Conservation (phyloP, 2,113 vertebrate genomes). For the Sus scrofa region T2T-Sscrofa CM000814.6:109670001-109670500, state of each 20-base stretch:
- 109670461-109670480: not conserved
- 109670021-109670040: not conserved
- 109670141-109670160: not conserved
- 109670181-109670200: not conserved
- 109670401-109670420: not conserved
- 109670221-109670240: not conserved
- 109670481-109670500: not conserved
- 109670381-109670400: not conserved
- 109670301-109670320: not conserved
- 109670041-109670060: not conserved
- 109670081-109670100: not conserved
- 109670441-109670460: not conserved
- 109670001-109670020: too few relatives aligned
- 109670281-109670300: not conserved
- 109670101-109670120: not conserved
- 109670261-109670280: not conserved
- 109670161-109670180: not conserved
- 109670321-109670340: not conserved
- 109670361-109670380: not conserved
- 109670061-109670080: not conserved
- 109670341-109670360: not conserved
- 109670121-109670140: not conserved
- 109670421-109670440: not conserved
- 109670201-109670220: not conserved
- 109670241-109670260: not conserved